phyloP scores from a whole-genome alignment of 2,113 vertebrate genomes.

The Peucedramus taeniatus region DNA sequence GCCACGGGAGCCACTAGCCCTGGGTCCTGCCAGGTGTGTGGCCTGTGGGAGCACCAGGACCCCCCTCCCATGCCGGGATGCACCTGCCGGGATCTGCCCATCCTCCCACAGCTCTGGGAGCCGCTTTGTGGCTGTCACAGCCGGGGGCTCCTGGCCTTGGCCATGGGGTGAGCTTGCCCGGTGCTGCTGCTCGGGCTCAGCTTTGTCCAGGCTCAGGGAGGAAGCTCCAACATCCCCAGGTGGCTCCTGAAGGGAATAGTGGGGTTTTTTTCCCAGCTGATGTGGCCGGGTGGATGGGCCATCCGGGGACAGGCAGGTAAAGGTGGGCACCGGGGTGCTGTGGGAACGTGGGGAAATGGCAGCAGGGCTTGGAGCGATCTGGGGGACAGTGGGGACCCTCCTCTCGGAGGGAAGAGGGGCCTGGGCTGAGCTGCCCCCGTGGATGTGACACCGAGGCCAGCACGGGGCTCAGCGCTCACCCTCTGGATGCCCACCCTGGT shows the following conservation, averaged over 20 bases:
- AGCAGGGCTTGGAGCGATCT: neutral
- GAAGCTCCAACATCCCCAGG: neutral
- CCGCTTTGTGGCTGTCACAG: neutral
- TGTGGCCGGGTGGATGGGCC: rapidly evolving
- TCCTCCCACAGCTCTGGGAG: neutral
- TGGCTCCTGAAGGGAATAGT: neutral
- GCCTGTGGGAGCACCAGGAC: neutral
- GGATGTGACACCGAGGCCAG: neutral
- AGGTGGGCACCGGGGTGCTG: neutral
- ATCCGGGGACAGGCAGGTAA: rapidly evolving
- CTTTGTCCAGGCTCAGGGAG: neutral
- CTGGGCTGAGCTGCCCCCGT: neutral
- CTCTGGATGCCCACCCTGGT: neutral
- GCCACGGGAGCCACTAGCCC: neutral
- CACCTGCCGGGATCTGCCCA: neutral
- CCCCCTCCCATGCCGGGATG: neutral
- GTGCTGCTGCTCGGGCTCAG: neutral
- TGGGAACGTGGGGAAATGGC: rapidly evolving
- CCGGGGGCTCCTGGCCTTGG: neutral
- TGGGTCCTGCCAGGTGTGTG: neutral
- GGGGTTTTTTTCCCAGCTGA: neutral
- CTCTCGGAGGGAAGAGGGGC: neutral
- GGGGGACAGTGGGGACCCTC: neutral
- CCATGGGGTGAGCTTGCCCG: rapidly evolving
- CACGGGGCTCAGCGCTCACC: rapidly evolving